Evolutionary conservation across 2,888 invertebrate species (phyloP).

Genomic region (Dolomedes plantarius): DNA sequence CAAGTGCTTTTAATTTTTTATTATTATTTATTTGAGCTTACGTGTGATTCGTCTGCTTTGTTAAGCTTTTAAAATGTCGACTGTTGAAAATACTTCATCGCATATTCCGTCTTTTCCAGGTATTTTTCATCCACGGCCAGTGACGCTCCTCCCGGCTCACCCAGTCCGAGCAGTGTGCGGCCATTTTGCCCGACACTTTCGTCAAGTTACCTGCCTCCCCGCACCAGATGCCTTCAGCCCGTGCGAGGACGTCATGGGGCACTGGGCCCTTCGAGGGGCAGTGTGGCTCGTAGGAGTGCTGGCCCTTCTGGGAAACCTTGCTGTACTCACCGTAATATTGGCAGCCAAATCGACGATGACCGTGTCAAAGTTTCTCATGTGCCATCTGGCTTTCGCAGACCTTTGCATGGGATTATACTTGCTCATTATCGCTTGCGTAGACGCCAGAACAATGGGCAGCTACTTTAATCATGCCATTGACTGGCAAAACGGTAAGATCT

Average conservation of each 20-base stretch:
- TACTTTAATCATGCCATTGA: constrained; percentile 93
- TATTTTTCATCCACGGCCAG: constrained; percentile 78
- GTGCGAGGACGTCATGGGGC: constrained; percentile 93
- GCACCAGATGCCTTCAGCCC: constrained; percentile 89
- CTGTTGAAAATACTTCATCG: too few species aligned
- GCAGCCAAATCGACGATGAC: constrained; percentile 77
- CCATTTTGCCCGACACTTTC: constrained; percentile 76
- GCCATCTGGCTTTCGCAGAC: constrained; percentile 91
- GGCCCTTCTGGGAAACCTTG: constrained; percentile 88
- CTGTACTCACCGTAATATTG: constrained; percentile 88
- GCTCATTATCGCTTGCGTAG: constrained; percentile 88
- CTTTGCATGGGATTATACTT: constrained; percentile 88
- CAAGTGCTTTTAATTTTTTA: too few species aligned
- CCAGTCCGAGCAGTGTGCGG: constrained; percentile 79
- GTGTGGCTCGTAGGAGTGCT: constrained; percentile 89
- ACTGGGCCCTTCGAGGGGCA: constrained; percentile 85
- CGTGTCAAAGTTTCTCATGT: constrained; percentile 85
- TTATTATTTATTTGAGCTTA: too few species aligned
- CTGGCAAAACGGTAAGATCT: constrained; percentile 89
- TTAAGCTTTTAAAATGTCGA: too few species aligned
- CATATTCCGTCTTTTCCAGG: constrained; percentile 74
- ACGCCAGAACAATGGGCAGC: constrained; percentile 87
- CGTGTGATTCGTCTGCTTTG: too few species aligned
- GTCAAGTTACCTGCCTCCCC: constrained; percentile 82
- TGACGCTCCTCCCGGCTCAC: constrained; percentile 74